Conservation (phyloP, 2,797 vertebrate genomes). For the Spinibarbus caldwelli region DNA sequence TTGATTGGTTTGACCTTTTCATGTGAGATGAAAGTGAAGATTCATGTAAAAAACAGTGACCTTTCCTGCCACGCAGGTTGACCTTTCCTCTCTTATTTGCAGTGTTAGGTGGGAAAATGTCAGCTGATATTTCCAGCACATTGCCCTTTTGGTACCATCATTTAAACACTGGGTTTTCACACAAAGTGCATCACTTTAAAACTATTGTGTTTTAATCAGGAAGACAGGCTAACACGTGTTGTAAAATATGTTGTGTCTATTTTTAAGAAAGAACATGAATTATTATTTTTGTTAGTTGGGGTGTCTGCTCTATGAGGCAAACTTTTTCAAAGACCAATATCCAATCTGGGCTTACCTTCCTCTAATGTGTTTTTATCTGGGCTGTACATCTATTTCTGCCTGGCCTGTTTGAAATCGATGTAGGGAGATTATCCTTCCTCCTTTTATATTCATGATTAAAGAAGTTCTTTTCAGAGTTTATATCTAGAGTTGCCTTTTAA, state of each 20-base stretch:
- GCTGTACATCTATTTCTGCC: conserved; percentile 39
- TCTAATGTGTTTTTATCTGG: conserved; percentile 56
- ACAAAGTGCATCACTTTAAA: conserved; percentile 53
- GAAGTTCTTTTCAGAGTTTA: conserved; percentile 55
- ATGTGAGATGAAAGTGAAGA: conserved; percentile 49
- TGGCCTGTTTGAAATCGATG: conserved; percentile 54
- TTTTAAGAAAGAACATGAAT: not conserved
- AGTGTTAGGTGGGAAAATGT: conserved; percentile 68
- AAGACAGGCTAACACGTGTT: not conserved
- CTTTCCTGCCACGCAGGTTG: conserved; percentile 63
- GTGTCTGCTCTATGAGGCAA: not conserved
- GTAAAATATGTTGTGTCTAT: not conserved
- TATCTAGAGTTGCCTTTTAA: conserved; percentile 56
- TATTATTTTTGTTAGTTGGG: not conserved
- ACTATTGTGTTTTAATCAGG: not conserved
- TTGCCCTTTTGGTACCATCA: conserved; percentile 56
- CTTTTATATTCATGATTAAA: conserved; percentile 64
- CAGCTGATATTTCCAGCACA: conserved; percentile 66
- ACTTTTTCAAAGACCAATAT: conserved; percentile 41
- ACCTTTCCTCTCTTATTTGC: conserved; percentile 64
- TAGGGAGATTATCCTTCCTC: conserved; percentile 49
- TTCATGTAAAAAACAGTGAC: conserved; percentile 69
- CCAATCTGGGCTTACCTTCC: conserved; percentile 28
- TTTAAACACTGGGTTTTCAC: conserved; percentile 62
- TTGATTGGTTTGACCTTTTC: conserved; percentile 62